These are phyloP conservation scores for Gavialis gangeticus DNA, from an alignment of 2,113 vertebrate genomes.

Conservation along the genomic window DNA sequence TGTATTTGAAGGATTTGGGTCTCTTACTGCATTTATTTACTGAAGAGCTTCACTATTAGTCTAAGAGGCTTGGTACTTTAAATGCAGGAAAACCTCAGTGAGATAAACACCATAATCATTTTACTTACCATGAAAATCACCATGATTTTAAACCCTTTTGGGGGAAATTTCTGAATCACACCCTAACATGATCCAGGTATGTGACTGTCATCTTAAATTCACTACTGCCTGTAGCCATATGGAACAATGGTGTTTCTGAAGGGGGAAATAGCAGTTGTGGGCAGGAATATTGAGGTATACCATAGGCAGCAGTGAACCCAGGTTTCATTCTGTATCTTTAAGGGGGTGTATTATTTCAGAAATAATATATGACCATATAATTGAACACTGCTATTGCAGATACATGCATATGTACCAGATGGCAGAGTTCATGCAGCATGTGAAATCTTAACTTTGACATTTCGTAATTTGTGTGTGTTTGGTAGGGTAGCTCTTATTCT, in stretches of 20 bases:
- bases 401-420: background rate
- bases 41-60: background rate
- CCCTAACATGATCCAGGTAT: rapidly evolving
- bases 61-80: too few species aligned
- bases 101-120: background rate
- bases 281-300: background rate
- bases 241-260: background rate
- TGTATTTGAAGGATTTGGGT: background rate
- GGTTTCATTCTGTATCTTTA: background rate
- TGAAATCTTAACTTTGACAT: background rate
- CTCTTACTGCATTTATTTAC: background rate
- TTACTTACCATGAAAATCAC: background rate
- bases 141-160: background rate
- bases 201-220: background rate
- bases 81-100: background rate
- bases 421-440: background rate
- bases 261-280: background rate
- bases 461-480: background rate
- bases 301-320: background rate
- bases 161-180: background rate
- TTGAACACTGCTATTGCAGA: background rate
- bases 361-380: background rate
- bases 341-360: background rate
- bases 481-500: background rate
- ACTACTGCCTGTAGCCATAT: background rate